Evolutionary conservation across 2,888 invertebrate species (phyloP).

Genomic region (Drosophila pseudotakahashii): DNA sequence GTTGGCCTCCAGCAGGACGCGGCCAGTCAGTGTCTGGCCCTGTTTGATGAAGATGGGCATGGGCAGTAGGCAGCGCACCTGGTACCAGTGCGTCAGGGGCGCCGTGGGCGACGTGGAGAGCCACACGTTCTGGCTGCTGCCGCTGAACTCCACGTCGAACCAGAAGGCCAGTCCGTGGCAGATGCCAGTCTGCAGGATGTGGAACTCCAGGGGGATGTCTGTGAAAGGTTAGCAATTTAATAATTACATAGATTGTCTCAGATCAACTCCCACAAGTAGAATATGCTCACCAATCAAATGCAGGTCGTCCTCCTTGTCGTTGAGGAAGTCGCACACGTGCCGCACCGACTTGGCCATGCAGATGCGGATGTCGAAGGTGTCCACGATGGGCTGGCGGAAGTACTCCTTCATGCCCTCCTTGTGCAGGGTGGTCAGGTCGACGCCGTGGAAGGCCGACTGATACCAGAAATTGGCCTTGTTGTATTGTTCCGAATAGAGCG

Average conservation of each 20-base stretch:
- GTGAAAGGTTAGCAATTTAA: slow-evolving; percentile 46
- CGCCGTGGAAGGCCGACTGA: slow-evolving; percentile 98
- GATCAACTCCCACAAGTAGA: not conserved
- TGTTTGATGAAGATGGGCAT: slow-evolving; percentile 97
- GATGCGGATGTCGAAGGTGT: slow-evolving; percentile 98
- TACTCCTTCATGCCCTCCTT: slow-evolving; percentile 98
- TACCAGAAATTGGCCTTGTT: slow-evolving; percentile 99
- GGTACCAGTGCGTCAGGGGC: slow-evolving; percentile 99
- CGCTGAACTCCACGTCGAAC: slow-evolving; percentile 99
- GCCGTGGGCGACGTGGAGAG: slow-evolving; percentile 98
- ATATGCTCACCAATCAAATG: slow-evolving; percentile 91
- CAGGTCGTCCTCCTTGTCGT: slow-evolving; percentile 96
- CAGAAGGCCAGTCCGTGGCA: slow-evolving; percentile 99
- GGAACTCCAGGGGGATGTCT: slow-evolving; percentile 97
- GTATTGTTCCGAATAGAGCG: slow-evolving; percentile 98
- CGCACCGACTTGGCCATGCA: slow-evolving; percentile 97
- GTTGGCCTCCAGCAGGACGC: slow-evolving; percentile 95
- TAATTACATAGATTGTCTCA: not conserved
- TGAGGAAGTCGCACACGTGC: slow-evolving; percentile 96
- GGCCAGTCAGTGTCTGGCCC: slow-evolving; percentile 95
- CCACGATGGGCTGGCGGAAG: slow-evolving; percentile 98
- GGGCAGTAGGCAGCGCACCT: slow-evolving; percentile 97
- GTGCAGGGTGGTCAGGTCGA: slow-evolving; percentile 95
- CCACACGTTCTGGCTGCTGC: slow-evolving; percentile 96
- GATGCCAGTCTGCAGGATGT: slow-evolving; percentile 95